Base-by-base conservation (phyloP, 2,797 vertebrate species). In the Pseudomugil gertrudae region DNA sequence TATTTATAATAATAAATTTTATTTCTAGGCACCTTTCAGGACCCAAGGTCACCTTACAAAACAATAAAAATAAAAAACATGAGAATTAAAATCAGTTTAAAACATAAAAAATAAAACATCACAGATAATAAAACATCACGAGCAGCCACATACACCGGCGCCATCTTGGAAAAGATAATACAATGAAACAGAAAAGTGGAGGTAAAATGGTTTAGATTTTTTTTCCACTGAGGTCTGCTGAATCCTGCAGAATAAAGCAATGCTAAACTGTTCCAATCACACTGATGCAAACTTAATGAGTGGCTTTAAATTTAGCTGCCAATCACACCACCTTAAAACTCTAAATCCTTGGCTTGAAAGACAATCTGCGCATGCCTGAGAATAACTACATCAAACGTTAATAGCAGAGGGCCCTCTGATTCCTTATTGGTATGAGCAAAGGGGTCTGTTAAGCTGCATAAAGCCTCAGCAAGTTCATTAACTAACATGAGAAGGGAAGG, bases 401-500 rank as follows among this genome's bases (percentile, higher is more conserved):
- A 82, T 53, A 68, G 73, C 4, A 17, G 60, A 67, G 56, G 57
- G 50, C 51, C 60, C 58, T 68, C 78, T 4, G 17, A 80, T 56
- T 72, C 72, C 78, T 83, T 84, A 89, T 86, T 77, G 83, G 85
- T 84, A 87, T 86, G 84, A 83, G 86, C 54, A 60, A 45, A 53
- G 87, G 70, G 74, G 73, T 78, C 84, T 78, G 82, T 85, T 90
- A 82, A 71, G 90, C 86, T 63, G 85, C 87, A 90, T 89, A 91
- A 93, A 91, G 83, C 72, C 57, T 56, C 59, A 61, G 84, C 77
- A 75, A 90, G 88, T 92, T 92, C 87, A 90, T 92, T 92, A 92
- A 86, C 83, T 82, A 75, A 76, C 81, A 80, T 81, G 72, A 90
- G 84, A 82, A 78, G 78, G 66, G 69, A 80, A 89, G 74, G 83